Conservation (phyloP, 2,888 invertebrate species). For the Tachystola acroxantha region DNA sequence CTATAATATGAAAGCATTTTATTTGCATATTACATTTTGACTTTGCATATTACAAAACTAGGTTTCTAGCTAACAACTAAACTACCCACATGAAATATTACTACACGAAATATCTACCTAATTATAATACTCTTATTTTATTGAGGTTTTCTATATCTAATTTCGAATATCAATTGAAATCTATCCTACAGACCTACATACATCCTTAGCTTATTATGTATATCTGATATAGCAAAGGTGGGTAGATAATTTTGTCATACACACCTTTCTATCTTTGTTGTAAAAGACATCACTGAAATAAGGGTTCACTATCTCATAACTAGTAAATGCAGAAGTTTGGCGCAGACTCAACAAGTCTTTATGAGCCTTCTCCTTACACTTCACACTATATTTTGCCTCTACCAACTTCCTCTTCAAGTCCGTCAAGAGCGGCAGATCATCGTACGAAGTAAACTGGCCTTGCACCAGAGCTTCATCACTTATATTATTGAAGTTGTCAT, state of each 20-base stretch:
- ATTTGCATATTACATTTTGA: too few species aligned
- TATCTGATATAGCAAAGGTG: too few species aligned
- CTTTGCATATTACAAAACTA: too few species aligned
- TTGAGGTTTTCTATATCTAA: too few species aligned
- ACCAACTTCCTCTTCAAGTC: slow-evolving; percentile 47
- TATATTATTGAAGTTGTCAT: slow-evolving; percentile 46
- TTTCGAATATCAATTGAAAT: too few species aligned
- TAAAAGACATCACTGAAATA: slow-evolving; percentile 33
- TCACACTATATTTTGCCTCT: slow-evolving; percentile 45
- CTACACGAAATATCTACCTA: too few species aligned
- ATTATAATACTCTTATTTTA: too few species aligned
- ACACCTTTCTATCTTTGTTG: slow-evolving; percentile 32
- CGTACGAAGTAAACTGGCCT: slow-evolving; percentile 19
- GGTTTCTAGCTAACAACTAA: too few species aligned
- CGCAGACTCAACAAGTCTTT: slow-evolving; percentile 39
- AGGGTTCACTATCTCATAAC: slow-evolving; percentile 36
- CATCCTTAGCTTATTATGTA: too few species aligned
- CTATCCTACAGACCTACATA: too few species aligned
- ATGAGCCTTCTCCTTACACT: slow-evolving; percentile 40
- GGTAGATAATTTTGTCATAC: slow-evolving; percentile 2
- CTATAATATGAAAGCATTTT: too few species aligned
- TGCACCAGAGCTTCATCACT: slow-evolving; percentile 19
- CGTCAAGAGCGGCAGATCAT: slow-evolving; percentile 32
- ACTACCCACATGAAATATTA: too few species aligned
- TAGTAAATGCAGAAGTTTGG: slow-evolving; percentile 39